These are phyloP conservation scores for Thaleichthys pacificus DNA, from an alignment of 2,797 vertebrate genomes.

Conservation along the genomic window DNA sequence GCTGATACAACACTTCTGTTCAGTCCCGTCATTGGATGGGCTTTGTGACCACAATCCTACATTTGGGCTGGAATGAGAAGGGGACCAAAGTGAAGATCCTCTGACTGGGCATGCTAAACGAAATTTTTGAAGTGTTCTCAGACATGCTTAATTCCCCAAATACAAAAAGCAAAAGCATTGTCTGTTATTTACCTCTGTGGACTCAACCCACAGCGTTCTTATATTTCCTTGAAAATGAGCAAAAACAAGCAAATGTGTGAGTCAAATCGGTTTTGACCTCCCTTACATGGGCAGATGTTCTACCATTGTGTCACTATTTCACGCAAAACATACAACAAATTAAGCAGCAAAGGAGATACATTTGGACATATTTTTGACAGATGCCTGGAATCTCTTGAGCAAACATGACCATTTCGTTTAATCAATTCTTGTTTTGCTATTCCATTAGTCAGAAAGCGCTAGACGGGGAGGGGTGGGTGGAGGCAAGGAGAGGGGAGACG, in stretches of 20 bases:
- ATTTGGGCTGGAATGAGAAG: conserved; percentile 32
- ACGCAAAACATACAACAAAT: background rate
- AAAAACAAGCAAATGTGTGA: background rate
- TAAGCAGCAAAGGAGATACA: background rate
- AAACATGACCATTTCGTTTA: background rate
- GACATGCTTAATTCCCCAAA: conserved; percentile 3
- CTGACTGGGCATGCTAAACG: conserved; percentile 10
- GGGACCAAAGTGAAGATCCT: conserved; percentile 25
- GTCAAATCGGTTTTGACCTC: no score
- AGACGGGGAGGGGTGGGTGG: conserved; percentile 46
- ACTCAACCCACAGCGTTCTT: background rate
- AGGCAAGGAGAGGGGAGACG: conserved; percentile 56
- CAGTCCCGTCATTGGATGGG: conserved; percentile 50
- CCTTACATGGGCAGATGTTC: no score
- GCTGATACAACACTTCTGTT: conserved; percentile 44
- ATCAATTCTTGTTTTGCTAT: background rate
- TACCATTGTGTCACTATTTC: no score
- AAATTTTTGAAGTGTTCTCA: background rate
- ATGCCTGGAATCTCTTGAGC: background rate
- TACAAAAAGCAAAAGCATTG: background rate
- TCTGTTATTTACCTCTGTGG: background rate
- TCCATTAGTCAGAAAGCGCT: conserved; percentile 27
- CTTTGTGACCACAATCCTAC: conserved; percentile 53
- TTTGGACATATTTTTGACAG: background rate
- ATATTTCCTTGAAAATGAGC: background rate